Evolutionary conservation across 2,797 vertebrate species (phyloP).

Genomic region (Peromyscus attwateri): DNA sequence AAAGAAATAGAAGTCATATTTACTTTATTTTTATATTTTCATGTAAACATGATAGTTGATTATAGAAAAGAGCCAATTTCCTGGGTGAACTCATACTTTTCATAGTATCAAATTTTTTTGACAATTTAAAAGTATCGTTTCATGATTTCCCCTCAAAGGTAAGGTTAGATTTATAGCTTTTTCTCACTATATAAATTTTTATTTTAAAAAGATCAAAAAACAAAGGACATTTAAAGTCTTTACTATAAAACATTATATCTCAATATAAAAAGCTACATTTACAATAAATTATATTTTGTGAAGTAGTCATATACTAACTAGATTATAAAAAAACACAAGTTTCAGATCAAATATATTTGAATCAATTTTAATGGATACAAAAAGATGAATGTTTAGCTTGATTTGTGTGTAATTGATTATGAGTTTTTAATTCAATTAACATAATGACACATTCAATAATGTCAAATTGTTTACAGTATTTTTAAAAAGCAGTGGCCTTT

Average conservation of each 20-base stretch:
- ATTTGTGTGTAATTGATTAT: slow-evolving; percentile 85
- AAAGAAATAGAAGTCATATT: slow-evolving; percentile 52
- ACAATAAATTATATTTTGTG: slow-evolving; percentile 33
- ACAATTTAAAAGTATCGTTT: neutral
- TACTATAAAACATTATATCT: slow-evolving; percentile 45
- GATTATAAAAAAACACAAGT: slow-evolving; percentile 75
- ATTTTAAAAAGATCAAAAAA: slow-evolving; percentile 65
- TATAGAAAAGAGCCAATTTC: slow-evolving; percentile 37
- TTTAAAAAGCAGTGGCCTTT: slow-evolving; percentile 87
- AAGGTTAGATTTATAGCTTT: neutral
- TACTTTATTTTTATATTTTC: slow-evolving; percentile 28
- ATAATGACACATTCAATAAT: slow-evolving; percentile 87
- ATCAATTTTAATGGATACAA: slow-evolving; percentile 91
- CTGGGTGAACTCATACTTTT: slow-evolving; percentile 21
- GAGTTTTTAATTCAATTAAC: slow-evolving; percentile 87
- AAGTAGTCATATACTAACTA: slow-evolving; percentile 61
- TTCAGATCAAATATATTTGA: slow-evolving; percentile 86
- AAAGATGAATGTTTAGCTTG: slow-evolving; percentile 88
- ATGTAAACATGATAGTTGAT: slow-evolving; percentile 23
- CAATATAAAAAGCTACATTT: slow-evolving; percentile 74
- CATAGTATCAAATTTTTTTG: neutral
- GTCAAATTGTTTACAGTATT: slow-evolving; percentile 84
- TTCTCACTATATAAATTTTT: neutral
- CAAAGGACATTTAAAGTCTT: neutral
- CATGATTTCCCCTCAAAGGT: neutral